Conservation (phyloP, 2,797 vertebrate species). For the Rallus crepitans region DNA sequence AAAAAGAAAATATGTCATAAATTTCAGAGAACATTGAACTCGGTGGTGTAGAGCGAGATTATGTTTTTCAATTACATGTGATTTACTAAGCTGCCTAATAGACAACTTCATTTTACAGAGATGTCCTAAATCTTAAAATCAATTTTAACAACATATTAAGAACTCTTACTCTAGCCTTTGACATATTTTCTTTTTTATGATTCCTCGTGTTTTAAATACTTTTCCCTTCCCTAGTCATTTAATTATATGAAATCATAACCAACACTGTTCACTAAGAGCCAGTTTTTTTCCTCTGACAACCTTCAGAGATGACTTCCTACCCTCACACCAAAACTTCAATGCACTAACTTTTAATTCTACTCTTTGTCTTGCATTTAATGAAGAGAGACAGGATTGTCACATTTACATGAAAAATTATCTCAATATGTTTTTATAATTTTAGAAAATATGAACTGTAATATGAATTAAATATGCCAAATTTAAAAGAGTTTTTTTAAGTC, state of each 20-base stretch:
- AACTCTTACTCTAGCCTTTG: background rate
- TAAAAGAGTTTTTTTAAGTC: constrained; percentile 36
- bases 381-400: background rate
- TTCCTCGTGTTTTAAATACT: background rate
- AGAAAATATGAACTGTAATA: constrained; percentile 29
- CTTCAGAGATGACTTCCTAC: background rate
- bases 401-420: constrained; percentile 47
- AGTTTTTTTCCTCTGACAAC: background rate
- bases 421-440: constrained; percentile 19
- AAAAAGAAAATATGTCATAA: constrained; percentile 59
- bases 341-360: background rate
- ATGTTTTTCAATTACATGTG: constrained; percentile 47
- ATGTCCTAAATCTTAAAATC: constrained; percentile 49
- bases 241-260: background rate
- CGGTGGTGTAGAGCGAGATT: constrained; percentile 30
- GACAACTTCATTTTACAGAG: constrained; percentile 32
- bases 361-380: background rate
- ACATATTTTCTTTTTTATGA: background rate
- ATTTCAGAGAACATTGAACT: constrained; percentile 10
- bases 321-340: background rate
- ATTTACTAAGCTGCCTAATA: constrained; percentile 57
- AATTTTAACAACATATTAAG: constrained; percentile 21
- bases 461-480: constrained; percentile 54
- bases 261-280: background rate
- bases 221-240: background rate